Evolutionary conservation across 2,888 invertebrate genomes (phyloP).

Genomic region (Halictus quadricinctus): DNA sequence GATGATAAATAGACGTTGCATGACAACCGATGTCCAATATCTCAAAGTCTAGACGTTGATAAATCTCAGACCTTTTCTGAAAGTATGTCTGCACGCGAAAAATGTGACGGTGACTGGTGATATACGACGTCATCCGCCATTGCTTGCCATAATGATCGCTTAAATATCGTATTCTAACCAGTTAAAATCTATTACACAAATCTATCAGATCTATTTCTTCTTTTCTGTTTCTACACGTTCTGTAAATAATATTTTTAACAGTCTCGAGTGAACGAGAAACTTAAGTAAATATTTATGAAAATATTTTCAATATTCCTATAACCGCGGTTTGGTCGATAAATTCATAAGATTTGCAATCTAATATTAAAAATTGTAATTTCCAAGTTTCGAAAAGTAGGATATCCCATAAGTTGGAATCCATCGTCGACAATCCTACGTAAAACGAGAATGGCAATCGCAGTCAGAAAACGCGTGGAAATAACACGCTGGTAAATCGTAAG

Average conservation of each 20-base stretch:
- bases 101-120: background rate
- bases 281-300: background rate
- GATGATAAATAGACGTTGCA: background rate
- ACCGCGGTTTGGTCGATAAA: background rate
- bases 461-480: conserved; percentile 37
- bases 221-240: too few relatives aligned
- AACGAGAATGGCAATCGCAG: conserved; percentile 15
- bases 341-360: background rate
- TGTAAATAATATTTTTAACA: background rate
- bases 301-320: background rate
- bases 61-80: conserved; percentile 5
- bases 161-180: background rate
- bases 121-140: background rate
- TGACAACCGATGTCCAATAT: conserved; percentile 9
- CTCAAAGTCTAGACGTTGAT: conserved; percentile 8
- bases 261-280: background rate
- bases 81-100: conserved; percentile 2
- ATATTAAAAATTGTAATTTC: background rate
- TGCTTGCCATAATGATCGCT: background rate
- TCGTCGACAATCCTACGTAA: too few relatives aligned
- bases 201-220: too few relatives aligned
- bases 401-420: background rate
- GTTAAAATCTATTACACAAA: background rate
- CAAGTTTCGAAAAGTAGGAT: background rate
- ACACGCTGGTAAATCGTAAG: conserved; percentile 48